These are phyloP conservation scores for Poecilia wingei DNA, from an alignment of 2,797 vertebrate genomes.

Conservation along the genomic window DNA sequence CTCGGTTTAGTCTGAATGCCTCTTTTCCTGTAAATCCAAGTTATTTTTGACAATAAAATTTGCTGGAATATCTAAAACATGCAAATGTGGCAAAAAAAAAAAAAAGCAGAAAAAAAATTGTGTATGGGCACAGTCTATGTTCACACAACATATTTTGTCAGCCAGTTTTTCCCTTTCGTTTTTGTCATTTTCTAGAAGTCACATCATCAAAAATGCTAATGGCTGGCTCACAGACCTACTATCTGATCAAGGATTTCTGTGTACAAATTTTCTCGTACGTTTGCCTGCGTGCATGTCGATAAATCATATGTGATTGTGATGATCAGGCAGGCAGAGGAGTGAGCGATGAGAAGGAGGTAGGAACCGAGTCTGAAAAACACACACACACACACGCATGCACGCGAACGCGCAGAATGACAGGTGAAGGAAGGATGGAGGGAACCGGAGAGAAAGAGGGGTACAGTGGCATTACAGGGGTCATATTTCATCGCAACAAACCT, in stretches of 20 bases:
- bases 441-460: conserved; percentile 16
- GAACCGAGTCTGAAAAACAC: conserved; percentile 11
- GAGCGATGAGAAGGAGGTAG: conserved; percentile 42
- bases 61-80: neutral
- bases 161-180: neutral
- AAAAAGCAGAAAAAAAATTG: neutral
- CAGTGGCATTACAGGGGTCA: conserved; percentile 54
- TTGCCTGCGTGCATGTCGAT: conserved; percentile 40
- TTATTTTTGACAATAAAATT: neutral
- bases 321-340: conserved; percentile 56
- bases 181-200: conserved; percentile 43
- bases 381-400: neutral
- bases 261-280: conserved; percentile 8
- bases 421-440: conserved; percentile 33
- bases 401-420: conserved; percentile 12
- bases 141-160: conserved; percentile 42
- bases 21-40: neutral
- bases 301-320: conserved; percentile 69
- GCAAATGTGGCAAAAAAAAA: neutral
- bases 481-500: conserved; percentile 70
- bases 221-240: conserved; percentile 45
- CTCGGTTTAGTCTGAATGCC: neutral
- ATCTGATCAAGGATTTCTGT: conserved; percentile 61
- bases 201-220: conserved; percentile 54
- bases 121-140: neutral